These are phyloP conservation scores for Ariopsis seemanni DNA, from an alignment of 2,113 vertebrate species.

Conservation along the genomic window DNA sequence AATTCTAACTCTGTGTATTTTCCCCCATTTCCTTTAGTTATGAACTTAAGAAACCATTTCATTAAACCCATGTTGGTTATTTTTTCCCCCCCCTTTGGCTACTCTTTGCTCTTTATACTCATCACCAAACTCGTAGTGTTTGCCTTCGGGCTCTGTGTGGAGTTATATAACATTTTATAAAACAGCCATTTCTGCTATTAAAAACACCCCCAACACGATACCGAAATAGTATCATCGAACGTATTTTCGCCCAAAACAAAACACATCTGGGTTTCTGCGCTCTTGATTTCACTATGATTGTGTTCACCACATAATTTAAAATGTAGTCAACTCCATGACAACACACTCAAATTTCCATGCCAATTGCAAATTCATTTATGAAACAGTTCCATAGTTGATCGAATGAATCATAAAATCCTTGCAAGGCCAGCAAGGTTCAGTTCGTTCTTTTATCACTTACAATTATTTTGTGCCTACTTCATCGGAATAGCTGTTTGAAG, in stretches of 20 bases:
- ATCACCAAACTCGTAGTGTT: neutral
- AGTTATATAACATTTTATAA: neutral
- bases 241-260: neutral
- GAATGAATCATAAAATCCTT: constrained; percentile 39
- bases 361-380: constrained; percentile 7
- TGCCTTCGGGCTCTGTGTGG: neutral
- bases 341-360: constrained; percentile 24
- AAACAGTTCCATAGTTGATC: neutral
- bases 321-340: neutral
- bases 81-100: neutral
- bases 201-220: neutral
- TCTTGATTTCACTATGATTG: neutral
- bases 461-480: neutral
- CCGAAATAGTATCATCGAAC: neutral
- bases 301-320: constrained; percentile 17
- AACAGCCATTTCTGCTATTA: neutral
- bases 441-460: neutral
- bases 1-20: neutral
- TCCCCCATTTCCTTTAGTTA: neutral
- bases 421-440: constrained; percentile 22
- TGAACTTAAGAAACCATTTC: too few relatives aligned
- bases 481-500: neutral
- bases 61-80: neutral
- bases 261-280: neutral
- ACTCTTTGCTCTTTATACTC: neutral